Conservation (phyloP, 2,797 vertebrate genomes). For the Myotis findleyi region DNA sequence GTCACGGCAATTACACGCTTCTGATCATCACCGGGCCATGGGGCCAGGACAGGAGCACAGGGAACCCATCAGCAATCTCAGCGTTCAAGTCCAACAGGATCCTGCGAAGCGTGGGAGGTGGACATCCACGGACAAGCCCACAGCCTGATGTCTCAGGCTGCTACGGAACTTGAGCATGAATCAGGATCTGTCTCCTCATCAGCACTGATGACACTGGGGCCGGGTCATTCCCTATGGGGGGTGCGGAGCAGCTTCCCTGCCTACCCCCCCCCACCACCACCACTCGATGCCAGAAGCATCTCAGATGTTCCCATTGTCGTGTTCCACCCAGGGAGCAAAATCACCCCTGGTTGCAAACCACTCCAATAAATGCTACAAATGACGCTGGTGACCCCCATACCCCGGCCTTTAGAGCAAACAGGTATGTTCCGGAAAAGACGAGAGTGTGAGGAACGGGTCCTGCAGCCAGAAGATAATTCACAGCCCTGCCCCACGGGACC, state of each 20-base stretch:
- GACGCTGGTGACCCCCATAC: accelerated
- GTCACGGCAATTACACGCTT: conserved; percentile 90
- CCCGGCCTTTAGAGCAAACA: neutral
- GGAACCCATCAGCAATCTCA: accelerated
- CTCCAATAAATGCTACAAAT: neutral
- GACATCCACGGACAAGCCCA: neutral
- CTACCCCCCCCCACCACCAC: too few relatives aligned
- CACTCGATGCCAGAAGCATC: neutral
- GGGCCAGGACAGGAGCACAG: accelerated
- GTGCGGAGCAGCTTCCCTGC: neutral
- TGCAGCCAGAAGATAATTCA: neutral
- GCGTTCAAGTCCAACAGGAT: accelerated
- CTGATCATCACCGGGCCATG: conserved; percentile 79
- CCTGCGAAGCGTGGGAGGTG: accelerated
- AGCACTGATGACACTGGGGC: neutral
- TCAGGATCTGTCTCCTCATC: neutral
- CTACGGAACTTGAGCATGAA: accelerated
- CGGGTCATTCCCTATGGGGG: accelerated
- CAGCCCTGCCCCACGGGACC: neutral
- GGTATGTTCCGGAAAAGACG: accelerated
- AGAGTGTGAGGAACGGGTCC: neutral
- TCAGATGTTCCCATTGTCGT: neutral
- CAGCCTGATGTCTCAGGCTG: accelerated
- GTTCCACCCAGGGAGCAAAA: neutral
- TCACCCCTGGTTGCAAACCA: neutral